Evolutionary conservation across 1,140 invertebrate species (phyloP).

Genomic region (Zaprionus ghesquierei): DNA sequence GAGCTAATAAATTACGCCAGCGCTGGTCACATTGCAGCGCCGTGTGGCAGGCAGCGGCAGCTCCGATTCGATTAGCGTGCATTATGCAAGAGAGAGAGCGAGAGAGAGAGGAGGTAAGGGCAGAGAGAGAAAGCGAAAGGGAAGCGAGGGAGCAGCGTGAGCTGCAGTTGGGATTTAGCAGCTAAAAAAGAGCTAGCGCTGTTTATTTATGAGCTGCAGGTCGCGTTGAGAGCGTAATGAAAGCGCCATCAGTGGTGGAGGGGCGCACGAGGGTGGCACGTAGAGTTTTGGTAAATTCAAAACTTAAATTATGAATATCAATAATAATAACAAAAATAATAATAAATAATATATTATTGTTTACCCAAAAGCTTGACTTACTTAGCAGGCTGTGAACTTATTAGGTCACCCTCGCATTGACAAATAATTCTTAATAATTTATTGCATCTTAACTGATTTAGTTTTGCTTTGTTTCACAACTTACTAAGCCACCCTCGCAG

Average conservation of each 20-base stretch:
- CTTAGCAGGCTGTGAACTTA: too few species aligned
- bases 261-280: background rate
- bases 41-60: slow-evolving; percentile 36
- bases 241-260: background rate
- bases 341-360: too few species aligned
- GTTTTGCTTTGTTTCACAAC: background rate
- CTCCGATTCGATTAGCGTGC: slow-evolving; percentile 53
- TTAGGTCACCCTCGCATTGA: too few species aligned
- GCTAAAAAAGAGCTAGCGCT: background rate
- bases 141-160: too few species aligned
- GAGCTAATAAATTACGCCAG: background rate
- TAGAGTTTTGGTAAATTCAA: background rate
- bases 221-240: background rate
- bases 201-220: background rate
- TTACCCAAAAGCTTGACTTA: too few species aligned
- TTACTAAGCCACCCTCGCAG: background rate
- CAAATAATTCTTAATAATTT: too few species aligned
- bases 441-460: too few species aligned
- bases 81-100: slow-evolving; percentile 6
- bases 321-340: too few species aligned
- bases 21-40: background rate
- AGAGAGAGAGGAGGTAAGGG: too few species aligned
- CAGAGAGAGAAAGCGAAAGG: slow-evolving; percentile 6
- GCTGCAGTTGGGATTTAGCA: background rate
- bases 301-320: background rate